Evolutionary conservation across 2,888 invertebrate species (phyloP).

Genomic region (Eutolmus rufibarbis): DNA sequence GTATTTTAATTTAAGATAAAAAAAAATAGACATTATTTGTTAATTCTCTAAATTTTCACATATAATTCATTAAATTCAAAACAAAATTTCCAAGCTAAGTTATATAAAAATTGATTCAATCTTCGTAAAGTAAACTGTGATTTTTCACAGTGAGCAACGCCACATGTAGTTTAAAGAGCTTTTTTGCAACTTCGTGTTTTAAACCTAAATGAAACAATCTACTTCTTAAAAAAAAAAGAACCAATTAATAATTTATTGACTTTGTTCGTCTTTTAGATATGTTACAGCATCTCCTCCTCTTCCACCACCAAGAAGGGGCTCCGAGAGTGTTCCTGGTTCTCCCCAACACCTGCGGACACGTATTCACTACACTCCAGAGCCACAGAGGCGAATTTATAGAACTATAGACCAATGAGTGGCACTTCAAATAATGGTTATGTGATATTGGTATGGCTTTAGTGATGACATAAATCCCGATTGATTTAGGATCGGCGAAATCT

Average conservation of each 20-base stretch:
- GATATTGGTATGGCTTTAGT: slow-evolving; percentile 63
- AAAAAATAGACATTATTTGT: too few species aligned
- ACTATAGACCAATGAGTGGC: slow-evolving; percentile 64
- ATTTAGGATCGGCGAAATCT: neutral
- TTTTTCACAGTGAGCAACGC: too few species aligned
- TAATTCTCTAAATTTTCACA: too few species aligned
- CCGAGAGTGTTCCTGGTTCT: slow-evolving; percentile 76
- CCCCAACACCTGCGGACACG: slow-evolving; percentile 72
- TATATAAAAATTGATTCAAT: too few species aligned
- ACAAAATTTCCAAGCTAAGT: too few species aligned
- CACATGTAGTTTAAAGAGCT: neutral
- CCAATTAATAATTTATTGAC: neutral
- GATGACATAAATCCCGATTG: slow-evolving; percentile 51
- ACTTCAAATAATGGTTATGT: slow-evolving; percentile 63
- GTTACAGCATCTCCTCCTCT: slow-evolving; percentile 64
- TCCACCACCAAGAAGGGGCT: slow-evolving; percentile 66
- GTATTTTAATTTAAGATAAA: too few species aligned
- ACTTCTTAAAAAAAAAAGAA: neutral
- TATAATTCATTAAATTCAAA: too few species aligned
- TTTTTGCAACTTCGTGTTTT: neutral
- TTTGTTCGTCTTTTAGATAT: slow-evolving; percentile 54
- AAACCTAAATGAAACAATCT: neutral
- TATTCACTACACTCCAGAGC: slow-evolving; percentile 69
- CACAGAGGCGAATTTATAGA: slow-evolving; percentile 66
- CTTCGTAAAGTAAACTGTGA: too few species aligned